Percentiles rank a stretch among this genome's conserved stretches.
Evolutionary conservation across 2,113 vertebrate genomes (phyloP).

Genomic region (Synchiropus splendidus): DNA sequence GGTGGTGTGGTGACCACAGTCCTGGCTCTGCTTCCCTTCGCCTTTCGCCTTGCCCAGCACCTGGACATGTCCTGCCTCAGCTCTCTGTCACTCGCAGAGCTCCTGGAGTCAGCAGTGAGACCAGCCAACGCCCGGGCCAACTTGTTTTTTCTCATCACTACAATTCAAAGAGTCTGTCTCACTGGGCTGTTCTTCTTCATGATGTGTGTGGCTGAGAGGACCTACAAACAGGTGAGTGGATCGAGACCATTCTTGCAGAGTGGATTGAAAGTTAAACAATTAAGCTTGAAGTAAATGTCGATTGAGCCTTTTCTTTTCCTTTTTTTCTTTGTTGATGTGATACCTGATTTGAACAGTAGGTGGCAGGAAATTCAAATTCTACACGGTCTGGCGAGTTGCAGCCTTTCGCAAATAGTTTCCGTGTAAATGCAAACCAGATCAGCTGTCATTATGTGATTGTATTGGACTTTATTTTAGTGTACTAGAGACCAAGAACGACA

Average conservation of each 20-base stretch:
- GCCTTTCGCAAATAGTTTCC: no score
- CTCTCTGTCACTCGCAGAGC: slow-evolving; percentile 63
- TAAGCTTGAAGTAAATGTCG: no score
- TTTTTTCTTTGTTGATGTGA: no score
- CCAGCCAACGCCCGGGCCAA: slow-evolving; percentile 50
- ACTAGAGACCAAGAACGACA: no score
- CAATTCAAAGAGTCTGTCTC: slow-evolving; percentile 82
- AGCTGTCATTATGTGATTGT: no score
- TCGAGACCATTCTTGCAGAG: not conserved
- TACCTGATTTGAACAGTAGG: no score
- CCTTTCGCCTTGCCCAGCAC: slow-evolving; percentile 73
- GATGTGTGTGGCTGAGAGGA: slow-evolving; percentile 97
- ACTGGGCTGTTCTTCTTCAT: slow-evolving; percentile 96
- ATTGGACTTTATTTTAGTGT: no score
- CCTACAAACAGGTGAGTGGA: slow-evolving; percentile 83
- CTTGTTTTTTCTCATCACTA: slow-evolving; percentile 74
- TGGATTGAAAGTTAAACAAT: no score
- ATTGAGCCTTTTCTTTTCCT: no score
- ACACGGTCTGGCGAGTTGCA: no score
- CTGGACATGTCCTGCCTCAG: slow-evolving; percentile 71
- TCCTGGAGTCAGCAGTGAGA: slow-evolving; percentile 71
- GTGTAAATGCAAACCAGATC: no score
- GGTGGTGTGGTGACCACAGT: slow-evolving; percentile 76
- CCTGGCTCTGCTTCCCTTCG: slow-evolving; percentile 80
- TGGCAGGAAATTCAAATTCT: no score